Conservation (phyloP, 2,888 invertebrate genomes). For the Tipula lateralis region DNA sequence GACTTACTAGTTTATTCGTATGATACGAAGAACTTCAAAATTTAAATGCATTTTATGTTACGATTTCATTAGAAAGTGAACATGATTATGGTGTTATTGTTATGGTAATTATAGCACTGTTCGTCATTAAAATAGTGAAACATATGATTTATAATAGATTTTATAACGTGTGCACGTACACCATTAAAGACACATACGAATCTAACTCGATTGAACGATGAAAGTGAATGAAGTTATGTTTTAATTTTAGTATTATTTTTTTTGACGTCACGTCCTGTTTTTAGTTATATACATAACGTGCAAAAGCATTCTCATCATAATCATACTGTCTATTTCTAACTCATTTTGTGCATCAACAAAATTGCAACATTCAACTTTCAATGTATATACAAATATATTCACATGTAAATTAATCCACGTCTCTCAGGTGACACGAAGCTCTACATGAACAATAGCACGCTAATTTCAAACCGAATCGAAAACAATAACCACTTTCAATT, state of each 20-base stretch:
- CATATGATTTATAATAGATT: background rate
- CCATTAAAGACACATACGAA: background rate
- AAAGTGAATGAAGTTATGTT: background rate
- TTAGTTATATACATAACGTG: background rate
- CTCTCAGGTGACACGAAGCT: background rate
- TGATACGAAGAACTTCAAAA: background rate
- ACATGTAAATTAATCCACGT: background rate
- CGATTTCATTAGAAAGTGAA: background rate
- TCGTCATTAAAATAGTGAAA: background rate
- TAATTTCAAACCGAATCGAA: background rate
- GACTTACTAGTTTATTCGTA: background rate
- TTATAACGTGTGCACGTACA: background rate
- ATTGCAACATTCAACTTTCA: background rate
- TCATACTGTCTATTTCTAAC: background rate
- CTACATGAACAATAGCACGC: background rate
- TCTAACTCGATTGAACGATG: background rate
- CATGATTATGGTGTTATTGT: conserved; percentile 1
- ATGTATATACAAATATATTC: background rate
- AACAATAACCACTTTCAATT: conserved; percentile 11
- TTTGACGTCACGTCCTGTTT: background rate
- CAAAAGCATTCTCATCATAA: background rate
- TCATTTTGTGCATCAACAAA: background rate
- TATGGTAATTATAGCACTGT: background rate
- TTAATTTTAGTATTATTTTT: background rate
- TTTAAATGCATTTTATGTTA: conserved; percentile 11